Evolutionary conservation across 64 coral and sea anemone species (phyloP), one percentile per base, ranked within the genome.

Genomic region (Montipora efflorescens): DNA sequence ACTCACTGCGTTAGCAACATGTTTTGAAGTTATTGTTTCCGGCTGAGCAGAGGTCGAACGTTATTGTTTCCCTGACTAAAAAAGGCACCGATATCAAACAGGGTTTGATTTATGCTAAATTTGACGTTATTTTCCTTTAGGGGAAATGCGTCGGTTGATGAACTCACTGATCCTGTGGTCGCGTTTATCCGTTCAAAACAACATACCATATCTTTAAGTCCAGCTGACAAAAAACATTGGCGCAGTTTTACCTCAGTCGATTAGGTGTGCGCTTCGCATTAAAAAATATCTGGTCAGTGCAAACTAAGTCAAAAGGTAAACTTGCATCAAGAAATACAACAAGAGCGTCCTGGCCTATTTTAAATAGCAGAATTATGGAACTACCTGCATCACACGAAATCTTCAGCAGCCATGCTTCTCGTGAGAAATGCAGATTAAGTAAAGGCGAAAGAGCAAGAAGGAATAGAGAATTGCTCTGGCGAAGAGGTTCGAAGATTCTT

Each of bases 401-500:
- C 44, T 86, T 48, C 64, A 49, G 16, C 71, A 45, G 18, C 45
- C 45, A 69, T 12, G 71, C 19, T 19, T n/a, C 62, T 13, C 66
- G 82, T 13, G 62, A 47, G 8, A 86, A 72, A 71, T 68, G 66
- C 20, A 86, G 64, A 67, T 67, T 86, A 14, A 86, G 82, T 47
- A 69, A 14, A 20, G 67, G 64, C 7, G 82, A 86, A 45, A 43
- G 82, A 1, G 49, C 82, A 0, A 44, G 47, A 68, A 86, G 18
- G 20, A 47, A 66, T 20, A 67, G 82, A 2, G 82, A 86, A 45
- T 18, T 86, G 62, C 71, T 86, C 71, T 71, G 66, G 45, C 64
- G 66, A 69, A 86, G 66, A 72, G 82, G 82, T 51, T 86, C 82
- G 2, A 70, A 72, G 68, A 86, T 86, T 50, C 66, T 86, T 50